A percentile compares a stretch with the other conserved stretches of the same genome.
Evolutionary conservation across 2,113 vertebrate species (phyloP).

Genomic region (Esox niger): DNA sequence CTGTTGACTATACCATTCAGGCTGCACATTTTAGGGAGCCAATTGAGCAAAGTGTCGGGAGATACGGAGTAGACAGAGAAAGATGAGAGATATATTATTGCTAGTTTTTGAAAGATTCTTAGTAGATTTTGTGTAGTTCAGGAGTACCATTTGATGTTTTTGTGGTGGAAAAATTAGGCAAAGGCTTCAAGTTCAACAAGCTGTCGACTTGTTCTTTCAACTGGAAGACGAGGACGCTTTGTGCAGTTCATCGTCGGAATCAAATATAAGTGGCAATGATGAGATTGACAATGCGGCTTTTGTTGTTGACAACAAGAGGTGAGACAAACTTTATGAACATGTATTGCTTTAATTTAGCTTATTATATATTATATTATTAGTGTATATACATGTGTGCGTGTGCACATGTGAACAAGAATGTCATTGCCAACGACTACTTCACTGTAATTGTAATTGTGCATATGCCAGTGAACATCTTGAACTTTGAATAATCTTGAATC

Average conservation of each 20-base stretch:
- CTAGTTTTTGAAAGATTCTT: too few relatives aligned
- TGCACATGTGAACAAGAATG: too few relatives aligned
- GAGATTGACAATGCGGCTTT: not conserved
- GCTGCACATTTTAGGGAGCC: too few relatives aligned
- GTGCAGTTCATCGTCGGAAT: too few relatives aligned
- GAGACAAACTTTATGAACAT: too few relatives aligned
- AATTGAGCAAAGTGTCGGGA: too few relatives aligned
- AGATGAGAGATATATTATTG: too few relatives aligned
- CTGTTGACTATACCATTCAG: not conserved
- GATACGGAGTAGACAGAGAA: not conserved
- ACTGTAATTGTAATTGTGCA: not conserved
- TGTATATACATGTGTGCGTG: too few relatives aligned
- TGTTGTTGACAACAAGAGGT: not conserved
- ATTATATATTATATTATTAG: not conserved
- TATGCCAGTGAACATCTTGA: not conserved
- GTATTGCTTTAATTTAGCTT: not conserved
- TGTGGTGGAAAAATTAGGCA: too few relatives aligned
- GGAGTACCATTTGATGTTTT: too few relatives aligned
- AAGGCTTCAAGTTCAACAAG: not conserved
- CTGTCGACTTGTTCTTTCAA: not conserved
- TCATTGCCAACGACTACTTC: too few relatives aligned
- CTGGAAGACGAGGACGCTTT: not conserved
- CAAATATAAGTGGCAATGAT: not conserved
- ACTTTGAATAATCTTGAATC: constrained; percentile 2
- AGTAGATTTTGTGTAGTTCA: too few relatives aligned